Conservation (phyloP, 2,113 vertebrate species). For the Scomber japonicus region DNA sequence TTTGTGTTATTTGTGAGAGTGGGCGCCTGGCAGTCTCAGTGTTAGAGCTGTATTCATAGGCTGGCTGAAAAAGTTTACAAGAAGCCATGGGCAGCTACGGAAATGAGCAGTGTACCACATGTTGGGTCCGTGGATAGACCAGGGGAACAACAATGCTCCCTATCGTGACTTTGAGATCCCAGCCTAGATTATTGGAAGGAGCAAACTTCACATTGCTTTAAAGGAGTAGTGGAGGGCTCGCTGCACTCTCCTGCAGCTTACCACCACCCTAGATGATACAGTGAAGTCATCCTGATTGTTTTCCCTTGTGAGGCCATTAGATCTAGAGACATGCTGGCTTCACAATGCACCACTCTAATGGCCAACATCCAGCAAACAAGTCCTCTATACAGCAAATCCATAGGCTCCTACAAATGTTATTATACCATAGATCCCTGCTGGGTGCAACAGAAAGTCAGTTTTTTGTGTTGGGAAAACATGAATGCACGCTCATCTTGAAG, state of each 20-base stretch:
- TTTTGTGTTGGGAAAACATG: constrained; percentile 46
- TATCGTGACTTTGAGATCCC: constrained; percentile 75
- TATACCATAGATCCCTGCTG: constrained; percentile 73
- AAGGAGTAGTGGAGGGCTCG: constrained; percentile 78
- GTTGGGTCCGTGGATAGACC: constrained; percentile 60
- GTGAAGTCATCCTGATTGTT: constrained; percentile 87
- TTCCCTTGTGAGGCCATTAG: constrained; percentile 91
- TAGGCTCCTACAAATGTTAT: constrained; percentile 92
- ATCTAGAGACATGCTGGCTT: constrained; percentile 89
- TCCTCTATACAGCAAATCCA: constrained; percentile 91
- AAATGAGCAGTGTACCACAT: constrained; percentile 81
- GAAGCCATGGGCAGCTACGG: constrained; percentile 70
- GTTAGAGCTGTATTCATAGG: constrained; percentile 65
- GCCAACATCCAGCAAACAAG: constrained; percentile 84
- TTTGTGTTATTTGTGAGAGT: constrained; percentile 24
- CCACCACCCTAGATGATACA: constrained; percentile 80
- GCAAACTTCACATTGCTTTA: constrained; percentile 74
- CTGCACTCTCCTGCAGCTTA: constrained; percentile 82
- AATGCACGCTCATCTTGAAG: not conserved
- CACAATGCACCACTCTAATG: constrained; percentile 90
- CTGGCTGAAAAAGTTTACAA: constrained; percentile 61
- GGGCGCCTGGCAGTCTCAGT: constrained; percentile 28
- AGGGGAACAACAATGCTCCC: constrained; percentile 69
- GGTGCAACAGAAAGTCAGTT: constrained; percentile 36
- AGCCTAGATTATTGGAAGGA: constrained; percentile 69